phyloP scores from a whole-genome alignment of 1,140 invertebrate species.

The Metaphire vulgaris region DNA sequence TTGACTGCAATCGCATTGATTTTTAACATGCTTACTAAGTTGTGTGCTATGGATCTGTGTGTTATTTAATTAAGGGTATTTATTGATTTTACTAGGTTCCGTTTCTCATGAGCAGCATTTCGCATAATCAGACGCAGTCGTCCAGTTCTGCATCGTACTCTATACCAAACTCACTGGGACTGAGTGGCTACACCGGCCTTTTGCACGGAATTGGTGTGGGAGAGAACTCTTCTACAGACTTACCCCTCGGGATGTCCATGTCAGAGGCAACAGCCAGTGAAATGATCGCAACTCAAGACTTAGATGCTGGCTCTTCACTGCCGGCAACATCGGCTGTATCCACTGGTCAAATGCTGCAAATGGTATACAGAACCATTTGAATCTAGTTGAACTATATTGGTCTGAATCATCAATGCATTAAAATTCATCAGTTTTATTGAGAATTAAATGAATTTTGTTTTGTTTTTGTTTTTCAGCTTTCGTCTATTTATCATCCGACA shows the following conservation, averaged over 20 bases:
- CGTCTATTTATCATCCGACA: neutral
- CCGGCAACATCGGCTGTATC: neutral
- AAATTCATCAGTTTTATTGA: too few species aligned
- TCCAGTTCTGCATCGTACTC: neutral
- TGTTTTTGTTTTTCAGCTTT: neutral
- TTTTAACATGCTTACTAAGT: too few species aligned
- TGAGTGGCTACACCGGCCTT: neutral
- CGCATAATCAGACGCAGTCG: neutral
- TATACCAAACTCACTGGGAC: neutral
- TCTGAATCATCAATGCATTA: too few species aligned
- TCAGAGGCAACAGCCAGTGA: neutral
- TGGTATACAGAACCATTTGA: too few species aligned
- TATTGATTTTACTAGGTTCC: neutral
- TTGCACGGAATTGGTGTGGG: neutral
- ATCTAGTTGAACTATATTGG: too few species aligned
- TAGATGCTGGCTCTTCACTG: neutral
- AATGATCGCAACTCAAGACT: neutral
- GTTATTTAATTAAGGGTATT: too few species aligned
- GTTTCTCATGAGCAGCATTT: neutral
- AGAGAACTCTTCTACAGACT: neutral
- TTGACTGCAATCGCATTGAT: too few species aligned
- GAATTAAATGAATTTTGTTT: too few species aligned
- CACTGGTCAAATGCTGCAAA: neutral
- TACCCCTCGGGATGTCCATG: neutral
- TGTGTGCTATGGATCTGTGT: too few species aligned